These are phyloP conservation scores for Salticus scenicus DNA, from an alignment of 2,888 invertebrate genomes.

Conservation along the genomic window DNA sequence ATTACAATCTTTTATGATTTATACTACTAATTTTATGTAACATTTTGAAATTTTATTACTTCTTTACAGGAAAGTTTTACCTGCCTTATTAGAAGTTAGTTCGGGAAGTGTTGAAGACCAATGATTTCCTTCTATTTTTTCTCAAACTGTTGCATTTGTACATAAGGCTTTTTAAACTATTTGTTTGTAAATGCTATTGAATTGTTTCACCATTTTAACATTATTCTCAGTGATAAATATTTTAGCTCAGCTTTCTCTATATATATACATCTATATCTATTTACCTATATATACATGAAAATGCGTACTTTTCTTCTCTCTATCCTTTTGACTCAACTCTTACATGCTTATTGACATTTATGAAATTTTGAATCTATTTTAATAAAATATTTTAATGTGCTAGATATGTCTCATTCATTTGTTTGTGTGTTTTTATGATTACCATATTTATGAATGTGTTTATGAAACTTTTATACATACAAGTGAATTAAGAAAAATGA, in stretches of 20 bases:
- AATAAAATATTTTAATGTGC: slow-evolving; percentile 29
- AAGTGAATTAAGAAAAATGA: too few relatives aligned
- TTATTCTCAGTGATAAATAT: slow-evolving; percentile 21
- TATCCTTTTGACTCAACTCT: slow-evolving; percentile 32
- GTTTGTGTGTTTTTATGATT: too few relatives aligned
- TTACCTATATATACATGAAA: neutral
- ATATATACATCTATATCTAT: neutral
- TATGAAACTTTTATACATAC: too few relatives aligned
- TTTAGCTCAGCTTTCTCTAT: slow-evolving; percentile 41
- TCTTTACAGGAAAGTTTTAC: slow-evolving; percentile 46
- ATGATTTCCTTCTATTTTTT: slow-evolving; percentile 4
- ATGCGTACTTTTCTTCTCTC: slow-evolving; percentile 29
- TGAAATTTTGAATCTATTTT: slow-evolving; percentile 27
- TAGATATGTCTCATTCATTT: too few relatives aligned
- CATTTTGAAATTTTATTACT: neutral
- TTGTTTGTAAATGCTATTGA: slow-evolving; percentile 11
- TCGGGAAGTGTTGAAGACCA: slow-evolving; percentile 45
- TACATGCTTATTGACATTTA: slow-evolving; percentile 14
- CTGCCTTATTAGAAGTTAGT: slow-evolving; percentile 60
- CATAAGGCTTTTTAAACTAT: slow-evolving; percentile 35
- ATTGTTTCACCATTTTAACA: slow-evolving; percentile 19
- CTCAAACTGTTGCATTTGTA: neutral
- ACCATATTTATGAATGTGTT: too few relatives aligned
- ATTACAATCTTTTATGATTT: too few relatives aligned
- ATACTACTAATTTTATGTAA: too few relatives aligned